Evolutionary conservation across 2,797 vertebrate species (phyloP).

Genomic region (Xerus rutilus): DNA sequence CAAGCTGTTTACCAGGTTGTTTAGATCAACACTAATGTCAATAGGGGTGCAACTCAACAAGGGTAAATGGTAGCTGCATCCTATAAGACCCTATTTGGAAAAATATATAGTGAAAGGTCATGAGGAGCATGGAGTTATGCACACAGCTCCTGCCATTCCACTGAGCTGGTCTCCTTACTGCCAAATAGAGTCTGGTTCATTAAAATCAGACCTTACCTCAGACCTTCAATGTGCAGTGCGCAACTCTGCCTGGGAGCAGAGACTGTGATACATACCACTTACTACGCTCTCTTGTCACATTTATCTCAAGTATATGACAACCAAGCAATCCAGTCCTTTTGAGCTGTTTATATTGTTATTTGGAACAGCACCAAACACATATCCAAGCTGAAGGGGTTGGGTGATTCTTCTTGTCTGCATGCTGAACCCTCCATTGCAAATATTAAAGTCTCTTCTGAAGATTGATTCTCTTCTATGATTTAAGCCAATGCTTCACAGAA

Average conservation of each 20-base stretch:
- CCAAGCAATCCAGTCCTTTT: neutral
- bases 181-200: neutral
- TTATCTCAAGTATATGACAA: neutral
- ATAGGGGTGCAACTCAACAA: neutral
- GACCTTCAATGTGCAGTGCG: too few species aligned
- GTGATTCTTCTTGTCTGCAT: neutral
- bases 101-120: neutral
- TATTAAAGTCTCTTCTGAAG: neutral
- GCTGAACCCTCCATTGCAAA: neutral
- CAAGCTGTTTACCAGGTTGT: neutral
- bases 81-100: neutral
- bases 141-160: neutral
- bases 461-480: neutral
- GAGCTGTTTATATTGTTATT: neutral
- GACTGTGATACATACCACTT: neutral
- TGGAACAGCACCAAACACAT: neutral
- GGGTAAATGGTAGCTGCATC: neutral
- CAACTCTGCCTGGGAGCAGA: accelerated
- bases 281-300: neutral
- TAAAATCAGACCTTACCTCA: neutral
- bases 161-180: neutral
- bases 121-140: neutral
- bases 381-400: neutral
- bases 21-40: neutral
- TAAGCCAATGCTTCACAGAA: neutral